phyloP scores from a whole-genome alignment of 2,888 invertebrate genomes.

The Busseola fusca region DNA sequence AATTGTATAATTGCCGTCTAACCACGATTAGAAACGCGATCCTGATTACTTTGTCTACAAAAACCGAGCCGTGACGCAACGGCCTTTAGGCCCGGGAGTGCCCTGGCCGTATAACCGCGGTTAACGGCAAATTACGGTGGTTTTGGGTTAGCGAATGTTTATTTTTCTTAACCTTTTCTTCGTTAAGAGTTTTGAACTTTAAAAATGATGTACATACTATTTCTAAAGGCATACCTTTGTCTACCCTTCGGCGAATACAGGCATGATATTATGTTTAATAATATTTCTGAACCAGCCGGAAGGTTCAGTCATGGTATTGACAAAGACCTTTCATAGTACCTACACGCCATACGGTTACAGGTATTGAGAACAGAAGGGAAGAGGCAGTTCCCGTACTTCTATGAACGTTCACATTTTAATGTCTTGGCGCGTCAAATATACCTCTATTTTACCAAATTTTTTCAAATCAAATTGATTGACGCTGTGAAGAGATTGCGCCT shows the following conservation, averaged over 20 bases:
- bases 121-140: slow-evolving; percentile 29
- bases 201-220: not conserved
- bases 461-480: not conserved
- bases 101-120: slow-evolving; percentile 29
- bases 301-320: not conserved
- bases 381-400: too few species aligned
- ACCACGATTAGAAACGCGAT: slow-evolving; percentile 75
- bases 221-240: not conserved
- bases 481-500: not conserved
- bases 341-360: not conserved
- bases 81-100: not conserved
- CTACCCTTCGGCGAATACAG: too few species aligned
- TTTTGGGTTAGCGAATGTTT: slow-evolving; percentile 30
- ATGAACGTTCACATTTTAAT: not conserved
- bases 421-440: not conserved
- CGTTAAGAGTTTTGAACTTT: not conserved
- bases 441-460: not conserved
- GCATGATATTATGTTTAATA: too few species aligned
- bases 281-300: not conserved
- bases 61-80: slow-evolving; percentile 51
- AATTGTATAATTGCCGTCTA: slow-evolving; percentile 81
- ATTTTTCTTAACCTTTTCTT: slow-evolving; percentile 23
- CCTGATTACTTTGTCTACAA: slow-evolving; percentile 57
- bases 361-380: not conserved
- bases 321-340: not conserved